Base-by-base conservation (phyloP, 2,113 vertebrate genomes). In the Chamaetylas fuelleborni region DNA sequence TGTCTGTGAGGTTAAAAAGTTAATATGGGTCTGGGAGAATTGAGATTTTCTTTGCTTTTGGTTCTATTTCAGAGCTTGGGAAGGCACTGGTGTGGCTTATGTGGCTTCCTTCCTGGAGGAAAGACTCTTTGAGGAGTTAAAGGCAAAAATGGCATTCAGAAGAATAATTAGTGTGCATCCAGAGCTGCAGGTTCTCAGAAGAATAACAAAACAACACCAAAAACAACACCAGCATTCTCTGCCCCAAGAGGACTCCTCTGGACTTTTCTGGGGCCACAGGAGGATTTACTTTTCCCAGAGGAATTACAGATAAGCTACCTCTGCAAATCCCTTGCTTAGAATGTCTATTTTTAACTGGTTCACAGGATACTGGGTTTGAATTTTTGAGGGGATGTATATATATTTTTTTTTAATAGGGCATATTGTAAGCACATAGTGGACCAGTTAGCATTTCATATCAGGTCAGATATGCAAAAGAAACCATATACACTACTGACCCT, bases 381-480 rank as follows among this genome's bases (percentile, higher is more conserved):
- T 58, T 58, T 14, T 26, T 13, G 1, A 1, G 9, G 19, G 3
- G 1, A n/a, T n/a, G n/a, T n/a, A n/a, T n/a, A n/a, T n/a, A n/a
- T n/a, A n/a, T n/a, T 40, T 40, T n/a, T 26, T 50, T 50, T 50
- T 15, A 47, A 22, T 40, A 34, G 5, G 4, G 23, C 53, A 4
- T 40, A 40, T 70, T 92, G 13, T 81, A 56, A 81, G 18, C 23
- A 25, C 19, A 16, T 1, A 62, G 29, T 19, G 19, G 20, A 31
- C 16, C 8, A 38, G 23, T n/a, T 65, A 76, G 14, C 24, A 43
- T 36, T 73, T 33, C 8, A 4, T 42, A 48, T 38, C 11, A 82
- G n/a, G 26, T 70, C 23, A 89, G 43, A 66, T 66, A 56, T 14
- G 38, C 42, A 87, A 62, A 83, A 45, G 24, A 77, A 86, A 62